phyloP scores from a whole-genome alignment of 2,113 vertebrate genomes.

The Laticauda colubrina region DNA sequence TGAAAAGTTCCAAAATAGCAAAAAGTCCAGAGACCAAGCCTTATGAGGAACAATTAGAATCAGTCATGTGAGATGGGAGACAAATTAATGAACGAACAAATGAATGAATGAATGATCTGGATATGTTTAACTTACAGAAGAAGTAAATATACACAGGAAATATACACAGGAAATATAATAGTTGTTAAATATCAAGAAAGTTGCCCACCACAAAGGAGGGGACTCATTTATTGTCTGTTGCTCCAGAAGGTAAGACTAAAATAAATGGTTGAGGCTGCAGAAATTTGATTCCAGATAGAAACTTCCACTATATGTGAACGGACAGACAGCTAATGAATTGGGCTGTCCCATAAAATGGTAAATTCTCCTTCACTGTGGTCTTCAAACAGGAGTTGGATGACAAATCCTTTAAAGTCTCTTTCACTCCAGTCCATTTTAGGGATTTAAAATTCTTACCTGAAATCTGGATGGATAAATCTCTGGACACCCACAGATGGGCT shows the following conservation, averaged over 20 bases:
- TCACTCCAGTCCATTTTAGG: not conserved
- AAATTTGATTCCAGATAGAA: not conserved
- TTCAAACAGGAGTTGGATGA: not conserved
- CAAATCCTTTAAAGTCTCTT: not conserved
- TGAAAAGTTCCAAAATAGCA: not conserved
- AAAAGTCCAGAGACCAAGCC: not conserved
- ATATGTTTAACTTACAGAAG: not conserved
- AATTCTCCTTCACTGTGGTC: not conserved
- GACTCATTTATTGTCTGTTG: not conserved
- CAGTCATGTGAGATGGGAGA: not conserved
- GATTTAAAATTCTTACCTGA: not conserved
- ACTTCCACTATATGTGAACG: not conserved
- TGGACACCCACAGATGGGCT: not conserved
- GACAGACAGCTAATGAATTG: not conserved
- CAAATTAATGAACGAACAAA: not conserved
- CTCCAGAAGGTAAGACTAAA: not conserved
- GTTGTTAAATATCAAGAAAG: not conserved
- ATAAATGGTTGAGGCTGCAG: not conserved
- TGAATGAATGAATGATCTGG: not conserved
- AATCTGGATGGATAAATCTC: not conserved
- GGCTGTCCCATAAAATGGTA: not conserved
- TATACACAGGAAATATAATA: not conserved
- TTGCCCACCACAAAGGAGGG: not conserved
- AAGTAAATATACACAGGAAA: too few relatives aligned
- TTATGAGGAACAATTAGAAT: not conserved